These are phyloP conservation scores for Rachycentron canadum DNA, from an alignment of 2,797 vertebrate genomes.

Conservation along the genomic window DNA sequence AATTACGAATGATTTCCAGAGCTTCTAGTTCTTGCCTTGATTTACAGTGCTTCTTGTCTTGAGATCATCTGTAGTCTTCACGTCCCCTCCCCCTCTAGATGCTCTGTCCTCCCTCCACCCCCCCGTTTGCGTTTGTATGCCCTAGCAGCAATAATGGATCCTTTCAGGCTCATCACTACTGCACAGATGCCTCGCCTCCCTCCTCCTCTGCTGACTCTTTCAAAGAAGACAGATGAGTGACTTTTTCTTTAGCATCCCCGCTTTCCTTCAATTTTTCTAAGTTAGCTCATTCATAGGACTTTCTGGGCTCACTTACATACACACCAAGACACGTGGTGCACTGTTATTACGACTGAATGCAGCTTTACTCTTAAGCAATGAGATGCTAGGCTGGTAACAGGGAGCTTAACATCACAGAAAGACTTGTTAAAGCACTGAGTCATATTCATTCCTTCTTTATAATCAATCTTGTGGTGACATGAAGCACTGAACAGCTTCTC, in stretches of 20 bases:
- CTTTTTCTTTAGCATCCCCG: constrained; percentile 36
- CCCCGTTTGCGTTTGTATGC: constrained; percentile 37
- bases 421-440: not conserved
- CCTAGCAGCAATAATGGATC: constrained; percentile 66
- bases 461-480: constrained; percentile 10
- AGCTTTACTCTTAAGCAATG: constrained; percentile 3
- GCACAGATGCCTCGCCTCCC: constrained; percentile 47
- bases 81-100: constrained; percentile 54
- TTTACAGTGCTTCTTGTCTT: constrained; percentile 45
- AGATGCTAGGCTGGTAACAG: constrained; percentile 24
- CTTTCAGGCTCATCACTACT: constrained; percentile 67
- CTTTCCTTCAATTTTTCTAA: constrained; percentile 36
- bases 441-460: not conserved
- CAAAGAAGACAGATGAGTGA: constrained; percentile 48
- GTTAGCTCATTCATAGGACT: constrained; percentile 54
- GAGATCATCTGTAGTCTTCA: constrained; percentile 60
- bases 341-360: constrained; percentile 19
- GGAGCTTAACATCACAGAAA: constrained; percentile 5
- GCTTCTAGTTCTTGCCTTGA: constrained; percentile 22
- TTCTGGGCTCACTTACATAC: constrained; percentile 11
- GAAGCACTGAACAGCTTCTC: not conserved
- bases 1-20: constrained; percentile 32
- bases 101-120: constrained; percentile 32
- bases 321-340: constrained; percentile 24
- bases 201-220: constrained; percentile 31